Conservation (phyloP, 2,797 vertebrate species). For the Arremon brunneinucha region DNA sequence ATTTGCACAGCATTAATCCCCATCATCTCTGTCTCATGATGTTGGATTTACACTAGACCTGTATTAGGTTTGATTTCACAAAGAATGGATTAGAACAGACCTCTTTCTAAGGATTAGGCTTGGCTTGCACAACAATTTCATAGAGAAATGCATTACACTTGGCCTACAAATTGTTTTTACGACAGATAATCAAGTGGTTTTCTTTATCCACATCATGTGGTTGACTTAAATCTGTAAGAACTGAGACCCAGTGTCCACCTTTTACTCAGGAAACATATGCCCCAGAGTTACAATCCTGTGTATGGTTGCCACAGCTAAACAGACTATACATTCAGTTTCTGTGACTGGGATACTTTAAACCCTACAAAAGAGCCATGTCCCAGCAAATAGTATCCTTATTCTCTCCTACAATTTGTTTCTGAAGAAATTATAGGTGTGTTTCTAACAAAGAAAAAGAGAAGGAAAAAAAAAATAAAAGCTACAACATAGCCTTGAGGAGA, state of each 20-base stretch:
- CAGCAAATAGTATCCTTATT: background rate
- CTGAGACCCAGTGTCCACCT: background rate
- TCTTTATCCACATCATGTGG: background rate
- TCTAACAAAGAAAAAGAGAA: background rate
- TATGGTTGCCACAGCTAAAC: background rate
- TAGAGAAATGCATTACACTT: background rate
- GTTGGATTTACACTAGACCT: background rate
- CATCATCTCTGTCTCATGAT: background rate
- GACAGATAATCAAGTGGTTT: background rate
- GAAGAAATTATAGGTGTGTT: background rate
- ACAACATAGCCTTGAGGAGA: background rate
- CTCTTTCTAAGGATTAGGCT: conserved; percentile 17
- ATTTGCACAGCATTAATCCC: background rate
- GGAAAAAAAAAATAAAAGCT: background rate
- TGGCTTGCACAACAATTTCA: background rate
- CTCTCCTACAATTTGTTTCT: background rate
- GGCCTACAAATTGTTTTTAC: background rate
- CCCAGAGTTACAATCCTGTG: background rate
- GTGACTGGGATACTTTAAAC: background rate
- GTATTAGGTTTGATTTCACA: conserved; percentile 22
- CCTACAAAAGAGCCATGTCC: background rate
- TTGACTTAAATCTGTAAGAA: background rate
- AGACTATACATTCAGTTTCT: background rate
- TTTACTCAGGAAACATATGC: background rate
- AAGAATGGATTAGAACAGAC: conserved; percentile 28